Evolutionary conservation across 2,888 invertebrate genomes (phyloP).

Genomic region (Dryobotodes eremita): DNA sequence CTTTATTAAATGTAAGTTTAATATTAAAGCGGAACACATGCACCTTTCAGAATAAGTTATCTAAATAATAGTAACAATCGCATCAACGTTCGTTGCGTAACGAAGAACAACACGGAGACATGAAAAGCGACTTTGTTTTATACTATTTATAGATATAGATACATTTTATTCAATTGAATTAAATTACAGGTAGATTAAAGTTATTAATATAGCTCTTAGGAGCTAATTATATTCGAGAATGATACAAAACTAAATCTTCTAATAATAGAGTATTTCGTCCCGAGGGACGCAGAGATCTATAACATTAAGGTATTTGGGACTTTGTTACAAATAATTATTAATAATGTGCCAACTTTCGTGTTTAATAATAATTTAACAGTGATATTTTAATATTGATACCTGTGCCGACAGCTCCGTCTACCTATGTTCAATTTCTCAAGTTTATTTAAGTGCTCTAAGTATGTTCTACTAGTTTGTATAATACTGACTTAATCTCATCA

Average conservation of each 20-base stretch:
- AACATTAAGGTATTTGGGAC: background rate
- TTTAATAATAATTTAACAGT: background rate
- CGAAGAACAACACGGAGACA: background rate
- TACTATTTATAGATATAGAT: background rate
- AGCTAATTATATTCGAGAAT: background rate
- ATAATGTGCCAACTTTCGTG: background rate
- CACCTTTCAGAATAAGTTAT: background rate
- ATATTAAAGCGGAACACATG: background rate
- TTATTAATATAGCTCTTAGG: background rate
- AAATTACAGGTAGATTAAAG: background rate
- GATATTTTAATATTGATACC: background rate
- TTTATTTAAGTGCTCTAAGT: background rate
- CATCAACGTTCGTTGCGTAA: background rate
- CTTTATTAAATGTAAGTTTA: background rate
- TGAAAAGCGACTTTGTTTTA: background rate
- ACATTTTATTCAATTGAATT: background rate
- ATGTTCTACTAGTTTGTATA: too few relatives aligned
- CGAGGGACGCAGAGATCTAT: background rate
- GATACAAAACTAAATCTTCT: background rate
- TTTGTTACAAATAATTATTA: background rate
- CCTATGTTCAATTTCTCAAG: background rate
- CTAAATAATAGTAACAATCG: background rate
- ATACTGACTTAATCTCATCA: too few relatives aligned
- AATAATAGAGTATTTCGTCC: background rate
- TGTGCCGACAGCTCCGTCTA: background rate